Evolutionary conservation across 2,113 vertebrate species (phyloP).

Genomic region (Ondatra zibethicus): DNA sequence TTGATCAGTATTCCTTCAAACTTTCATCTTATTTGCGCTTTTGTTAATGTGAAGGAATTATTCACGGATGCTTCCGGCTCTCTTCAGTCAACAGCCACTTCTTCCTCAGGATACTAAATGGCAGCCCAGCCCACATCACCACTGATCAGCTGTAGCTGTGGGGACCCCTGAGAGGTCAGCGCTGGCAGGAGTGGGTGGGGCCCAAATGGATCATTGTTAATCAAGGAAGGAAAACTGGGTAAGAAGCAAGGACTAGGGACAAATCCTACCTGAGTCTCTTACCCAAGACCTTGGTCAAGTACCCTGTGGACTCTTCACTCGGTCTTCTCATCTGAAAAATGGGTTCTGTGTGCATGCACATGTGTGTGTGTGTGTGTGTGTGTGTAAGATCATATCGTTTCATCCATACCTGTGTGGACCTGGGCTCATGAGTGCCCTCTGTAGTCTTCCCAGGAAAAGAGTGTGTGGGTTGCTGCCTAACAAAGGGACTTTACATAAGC

Average conservation of each 20-base stretch:
- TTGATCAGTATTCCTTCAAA: constrained; percentile 36
- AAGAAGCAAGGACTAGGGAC: background rate
- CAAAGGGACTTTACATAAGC: background rate
- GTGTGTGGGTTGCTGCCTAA: no score
- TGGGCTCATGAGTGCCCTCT: background rate
- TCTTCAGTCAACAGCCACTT: background rate
- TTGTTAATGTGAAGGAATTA: constrained; percentile 53
- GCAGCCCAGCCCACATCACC: constrained; percentile 27
- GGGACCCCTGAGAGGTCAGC: background rate
- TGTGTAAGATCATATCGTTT: background rate
- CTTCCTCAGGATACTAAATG: constrained; percentile 32
- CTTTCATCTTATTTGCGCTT: constrained; percentile 51
- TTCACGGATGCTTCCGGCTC: constrained; percentile 25
- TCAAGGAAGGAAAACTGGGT: background rate
- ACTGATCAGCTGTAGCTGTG: background rate
- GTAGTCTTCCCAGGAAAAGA: background rate
- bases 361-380: background rate
- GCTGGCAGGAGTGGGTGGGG: background rate
- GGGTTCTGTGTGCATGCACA: background rate
- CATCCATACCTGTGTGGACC: background rate
- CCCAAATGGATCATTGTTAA: background rate
- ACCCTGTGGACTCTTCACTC: background rate
- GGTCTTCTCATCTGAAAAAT: background rate
- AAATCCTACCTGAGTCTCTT: background rate
- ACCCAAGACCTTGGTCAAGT: background rate